Evolutionary conservation across 2,888 invertebrate species (phyloP).

Genomic region (Tubulanus polymorphus): DNA sequence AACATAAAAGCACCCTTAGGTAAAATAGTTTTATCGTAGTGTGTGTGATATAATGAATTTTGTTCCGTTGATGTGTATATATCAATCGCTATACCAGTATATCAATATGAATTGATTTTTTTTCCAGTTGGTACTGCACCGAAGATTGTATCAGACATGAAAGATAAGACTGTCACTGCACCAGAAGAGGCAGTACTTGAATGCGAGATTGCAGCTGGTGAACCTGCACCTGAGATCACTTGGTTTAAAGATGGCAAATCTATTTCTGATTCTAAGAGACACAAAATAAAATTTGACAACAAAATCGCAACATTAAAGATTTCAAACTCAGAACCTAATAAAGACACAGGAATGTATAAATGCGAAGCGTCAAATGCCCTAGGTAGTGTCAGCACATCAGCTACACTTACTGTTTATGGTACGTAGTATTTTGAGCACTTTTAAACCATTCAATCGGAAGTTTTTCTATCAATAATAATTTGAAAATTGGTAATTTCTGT

Average conservation of each 20-base stretch:
- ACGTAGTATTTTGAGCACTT: too few relatives aligned
- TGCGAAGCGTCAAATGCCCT: conserved; percentile 46
- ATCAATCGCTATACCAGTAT: too few relatives aligned
- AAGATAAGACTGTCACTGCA: conserved; percentile 33
- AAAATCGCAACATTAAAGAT: conserved; percentile 62
- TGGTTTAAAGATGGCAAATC: conserved; percentile 47
- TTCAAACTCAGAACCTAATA: conserved; percentile 50
- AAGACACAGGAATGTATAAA: conserved; percentile 43
- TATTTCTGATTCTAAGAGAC: conserved; percentile 40
- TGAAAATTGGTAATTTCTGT: neutral
- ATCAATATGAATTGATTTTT: neutral
- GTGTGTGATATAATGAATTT: too few relatives aligned
- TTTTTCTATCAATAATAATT: neutral
- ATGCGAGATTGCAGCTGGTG: conserved; percentile 43
- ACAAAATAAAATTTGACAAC: conserved; percentile 44
- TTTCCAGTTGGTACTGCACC: conserved; percentile 43
- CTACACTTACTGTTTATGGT: conserved; percentile 44
- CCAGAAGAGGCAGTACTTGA: conserved; percentile 40
- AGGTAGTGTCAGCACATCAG: conserved; percentile 47
- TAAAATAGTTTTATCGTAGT: too few relatives aligned
- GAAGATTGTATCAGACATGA: conserved; percentile 34
- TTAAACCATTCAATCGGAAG: too few relatives aligned
- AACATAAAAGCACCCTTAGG: conserved; percentile 30
- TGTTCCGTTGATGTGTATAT: too few relatives aligned
- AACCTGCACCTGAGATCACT: conserved; percentile 44